Conservation (phyloP, 2,113 vertebrate species). For the Cacatua alba region DNA sequence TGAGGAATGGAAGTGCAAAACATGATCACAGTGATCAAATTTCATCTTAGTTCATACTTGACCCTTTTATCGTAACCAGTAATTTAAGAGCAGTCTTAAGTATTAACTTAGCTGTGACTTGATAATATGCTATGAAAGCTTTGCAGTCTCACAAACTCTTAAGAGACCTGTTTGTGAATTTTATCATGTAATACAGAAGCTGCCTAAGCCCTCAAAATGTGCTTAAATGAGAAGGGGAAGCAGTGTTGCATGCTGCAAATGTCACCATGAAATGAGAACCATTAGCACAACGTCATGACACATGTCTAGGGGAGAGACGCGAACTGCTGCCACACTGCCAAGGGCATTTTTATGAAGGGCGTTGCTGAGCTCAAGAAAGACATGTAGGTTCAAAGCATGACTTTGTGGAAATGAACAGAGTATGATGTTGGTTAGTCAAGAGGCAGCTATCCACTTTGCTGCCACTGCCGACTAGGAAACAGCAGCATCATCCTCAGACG, state of each 20-base stretch:
- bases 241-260: not conserved
- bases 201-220: not conserved
- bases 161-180: not conserved
- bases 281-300: not conserved
- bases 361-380: not conserved
- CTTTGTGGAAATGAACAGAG: not conserved
- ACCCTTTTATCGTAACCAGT: not conserved
- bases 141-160: not conserved
- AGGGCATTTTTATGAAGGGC: not conserved
- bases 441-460: not conserved
- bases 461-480: not conserved
- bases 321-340: not conserved
- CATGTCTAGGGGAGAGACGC: rapidly evolving
- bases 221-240: not conserved
- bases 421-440: not conserved
- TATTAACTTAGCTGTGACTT: not conserved
- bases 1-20: not conserved
- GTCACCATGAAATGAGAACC: not conserved
- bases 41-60: not conserved
- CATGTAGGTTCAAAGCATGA: rapidly evolving
- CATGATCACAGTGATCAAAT: not conserved
- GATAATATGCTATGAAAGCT: not conserved
- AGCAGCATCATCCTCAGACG: not conserved
- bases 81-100: not conserved
- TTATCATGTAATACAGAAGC: not conserved